A percentile compares a stretch with the other conserved stretches of the same genome.
Evolutionary conservation across 1,140 invertebrate species (phyloP).

Genomic region (Aleiodes sp.): DNA sequence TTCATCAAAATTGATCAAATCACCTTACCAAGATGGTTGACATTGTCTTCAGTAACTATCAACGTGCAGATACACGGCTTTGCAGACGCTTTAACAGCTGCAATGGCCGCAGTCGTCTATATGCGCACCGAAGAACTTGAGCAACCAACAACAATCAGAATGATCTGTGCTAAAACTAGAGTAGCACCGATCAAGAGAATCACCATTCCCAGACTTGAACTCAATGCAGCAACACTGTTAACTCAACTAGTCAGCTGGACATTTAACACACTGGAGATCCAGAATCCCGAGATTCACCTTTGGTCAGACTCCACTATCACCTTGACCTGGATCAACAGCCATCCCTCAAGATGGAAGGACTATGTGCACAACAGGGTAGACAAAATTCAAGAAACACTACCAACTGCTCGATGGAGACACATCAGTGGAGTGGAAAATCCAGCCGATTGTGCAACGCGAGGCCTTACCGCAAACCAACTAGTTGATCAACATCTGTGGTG

Average conservation of each 20-base stretch:
- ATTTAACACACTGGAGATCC: background rate
- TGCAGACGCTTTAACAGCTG: constrained; percentile 32
- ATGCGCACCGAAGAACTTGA: background rate
- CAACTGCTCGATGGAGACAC: constrained; percentile 27
- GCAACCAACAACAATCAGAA: constrained; percentile 7
- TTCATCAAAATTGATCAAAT: background rate
- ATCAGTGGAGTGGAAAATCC: constrained; percentile 37
- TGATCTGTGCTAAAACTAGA: constrained; percentile 43
- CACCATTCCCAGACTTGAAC: constrained; percentile 42
- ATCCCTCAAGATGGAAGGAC: background rate
- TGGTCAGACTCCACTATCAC: constrained; percentile 21
- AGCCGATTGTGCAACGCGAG: constrained; percentile 38
- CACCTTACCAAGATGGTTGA: constrained; percentile 14
- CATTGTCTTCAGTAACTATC: background rate
- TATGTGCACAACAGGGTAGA: constrained; percentile 11
- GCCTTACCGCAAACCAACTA: constrained; percentile 29
- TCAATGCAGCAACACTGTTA: constrained; percentile 21
- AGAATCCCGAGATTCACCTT: background rate
- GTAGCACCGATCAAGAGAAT: constrained; percentile 50
- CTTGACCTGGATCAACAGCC: background rate
- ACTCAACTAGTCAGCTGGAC: constrained; percentile 1
- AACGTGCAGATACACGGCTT: constrained; percentile 36
- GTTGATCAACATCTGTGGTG: constrained; percentile 36
- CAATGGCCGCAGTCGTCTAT: constrained; percentile 28
- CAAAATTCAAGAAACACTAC: background rate